Conservation (phyloP, 2,888 invertebrate species). For the Stenotaenia linearis region DNA sequence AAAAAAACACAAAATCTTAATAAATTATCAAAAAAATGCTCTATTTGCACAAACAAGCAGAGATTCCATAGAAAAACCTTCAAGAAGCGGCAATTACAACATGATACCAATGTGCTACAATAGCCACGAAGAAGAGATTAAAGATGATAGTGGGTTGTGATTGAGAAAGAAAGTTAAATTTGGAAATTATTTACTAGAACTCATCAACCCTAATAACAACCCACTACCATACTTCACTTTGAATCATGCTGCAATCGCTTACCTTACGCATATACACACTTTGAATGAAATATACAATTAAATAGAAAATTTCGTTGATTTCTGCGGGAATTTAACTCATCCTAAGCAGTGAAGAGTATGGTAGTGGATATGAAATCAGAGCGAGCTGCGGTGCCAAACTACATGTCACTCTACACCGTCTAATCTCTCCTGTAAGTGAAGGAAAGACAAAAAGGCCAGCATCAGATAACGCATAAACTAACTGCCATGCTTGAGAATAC, state of each 20-base stretch:
- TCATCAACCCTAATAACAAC: not conserved
- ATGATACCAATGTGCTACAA: not conserved
- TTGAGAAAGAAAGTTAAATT: not conserved
- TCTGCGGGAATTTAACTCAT: not conserved
- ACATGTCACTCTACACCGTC: not conserved
- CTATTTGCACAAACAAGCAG: not conserved
- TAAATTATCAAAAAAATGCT: not conserved
- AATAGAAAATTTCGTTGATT: not conserved
- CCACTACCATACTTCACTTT: not conserved
- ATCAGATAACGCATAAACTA: not conserved
- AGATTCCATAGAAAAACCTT: not conserved
- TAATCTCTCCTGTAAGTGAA: not conserved
- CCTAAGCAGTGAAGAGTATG: not conserved
- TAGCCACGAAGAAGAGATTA: not conserved
- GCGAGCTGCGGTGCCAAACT: not conserved
- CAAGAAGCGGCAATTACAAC: not conserved
- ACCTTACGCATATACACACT: not conserved
- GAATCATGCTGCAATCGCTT: not conserved
- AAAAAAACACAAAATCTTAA: not conserved
- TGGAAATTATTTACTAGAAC: not conserved
- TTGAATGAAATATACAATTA: not conserved
- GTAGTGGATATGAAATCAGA: not conserved
- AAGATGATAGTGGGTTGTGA: not conserved
- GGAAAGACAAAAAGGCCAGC: not conserved
- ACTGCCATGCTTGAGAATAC: not conserved